Conservation (phyloP, 2,888 invertebrate species). For the Drosophila siamana region DNA sequence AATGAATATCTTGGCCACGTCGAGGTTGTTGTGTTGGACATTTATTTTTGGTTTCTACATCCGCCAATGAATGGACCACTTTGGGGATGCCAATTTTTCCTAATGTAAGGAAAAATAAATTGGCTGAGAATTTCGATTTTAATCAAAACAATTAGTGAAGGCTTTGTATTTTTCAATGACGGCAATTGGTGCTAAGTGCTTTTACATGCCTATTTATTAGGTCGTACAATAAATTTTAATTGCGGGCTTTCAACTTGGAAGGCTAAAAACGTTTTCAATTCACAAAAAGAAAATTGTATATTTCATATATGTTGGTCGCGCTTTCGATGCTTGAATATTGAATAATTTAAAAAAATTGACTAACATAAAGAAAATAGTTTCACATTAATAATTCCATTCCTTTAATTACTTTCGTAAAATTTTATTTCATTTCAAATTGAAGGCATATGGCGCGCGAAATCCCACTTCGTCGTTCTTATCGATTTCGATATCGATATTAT, state of each 20-base stretch:
- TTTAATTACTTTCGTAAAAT: background rate
- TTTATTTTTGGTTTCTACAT: slow-evolving; percentile 39
- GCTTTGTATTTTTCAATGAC: slow-evolving; percentile 13
- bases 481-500: slow-evolving; percentile 42
- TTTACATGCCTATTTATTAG: slow-evolving; percentile 7
- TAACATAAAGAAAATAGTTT: background rate
- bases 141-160: slow-evolving; percentile 23
- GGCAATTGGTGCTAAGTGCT: slow-evolving; percentile 19
- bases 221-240: slow-evolving; percentile 20
- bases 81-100: slow-evolving; percentile 8
- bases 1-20: slow-evolving; percentile 52
- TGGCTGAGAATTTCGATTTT: slow-evolving; percentile 23
- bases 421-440: slow-evolving; percentile 27
- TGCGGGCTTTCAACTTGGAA: background rate
- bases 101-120: slow-evolving; percentile 11
- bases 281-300: background rate
- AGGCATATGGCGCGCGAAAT: slow-evolving; percentile 33
- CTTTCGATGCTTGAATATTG: too few species aligned
- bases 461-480: slow-evolving; percentile 1
- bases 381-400: background rate
- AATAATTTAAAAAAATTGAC: background rate
- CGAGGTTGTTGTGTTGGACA: slow-evolving; percentile 7
- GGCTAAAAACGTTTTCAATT: background rate
- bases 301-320: too few species aligned
- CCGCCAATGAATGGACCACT: slow-evolving; percentile 23